Evolutionary conservation across 2,888 invertebrate species (phyloP).

Genomic region (Spilarctia lutea): DNA sequence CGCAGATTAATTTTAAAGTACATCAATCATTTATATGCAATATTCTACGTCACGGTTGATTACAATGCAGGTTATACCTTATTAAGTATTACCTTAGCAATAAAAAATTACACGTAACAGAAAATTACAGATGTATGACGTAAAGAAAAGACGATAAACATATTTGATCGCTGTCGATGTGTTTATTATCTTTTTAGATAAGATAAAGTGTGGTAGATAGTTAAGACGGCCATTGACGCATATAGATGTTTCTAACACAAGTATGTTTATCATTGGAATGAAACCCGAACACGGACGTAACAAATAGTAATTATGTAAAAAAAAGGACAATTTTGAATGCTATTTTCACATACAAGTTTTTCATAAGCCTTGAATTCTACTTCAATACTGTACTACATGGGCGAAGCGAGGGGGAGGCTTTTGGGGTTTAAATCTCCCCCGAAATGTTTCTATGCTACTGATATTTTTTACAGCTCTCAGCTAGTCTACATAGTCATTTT

Average conservation of each 20-base stretch:
- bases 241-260: background rate
- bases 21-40: slow-evolving; percentile 23
- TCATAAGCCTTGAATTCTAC: background rate
- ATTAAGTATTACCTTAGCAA: slow-evolving; percentile 19
- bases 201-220: slow-evolving; percentile 38
- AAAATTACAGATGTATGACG: slow-evolving; percentile 30
- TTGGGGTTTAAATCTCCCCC: no score
- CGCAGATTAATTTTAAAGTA: background rate
- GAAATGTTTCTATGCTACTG: no score
- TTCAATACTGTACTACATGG: background rate
- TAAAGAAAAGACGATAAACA: slow-evolving; percentile 26
- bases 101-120: slow-evolving; percentile 36
- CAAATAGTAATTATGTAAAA: background rate
- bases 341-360: background rate
- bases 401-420: no score
- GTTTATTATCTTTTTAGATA: slow-evolving; percentile 45
- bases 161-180: slow-evolving; percentile 36
- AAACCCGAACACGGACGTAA: background rate
- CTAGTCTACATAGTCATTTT: no score
- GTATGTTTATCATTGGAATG: background rate
- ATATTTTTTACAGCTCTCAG: no score
- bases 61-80: slow-evolving; percentile 14
- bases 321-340: background rate
- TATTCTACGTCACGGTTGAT: slow-evolving; percentile 36
- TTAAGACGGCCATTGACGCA: slow-evolving; percentile 43